Percentiles rank a stretch among this genome's conserved stretches.
These are phyloP conservation scores for Tamias sibiricus DNA, from an alignment of 2,113 vertebrate genomes.

Conservation along the genomic window DNA sequence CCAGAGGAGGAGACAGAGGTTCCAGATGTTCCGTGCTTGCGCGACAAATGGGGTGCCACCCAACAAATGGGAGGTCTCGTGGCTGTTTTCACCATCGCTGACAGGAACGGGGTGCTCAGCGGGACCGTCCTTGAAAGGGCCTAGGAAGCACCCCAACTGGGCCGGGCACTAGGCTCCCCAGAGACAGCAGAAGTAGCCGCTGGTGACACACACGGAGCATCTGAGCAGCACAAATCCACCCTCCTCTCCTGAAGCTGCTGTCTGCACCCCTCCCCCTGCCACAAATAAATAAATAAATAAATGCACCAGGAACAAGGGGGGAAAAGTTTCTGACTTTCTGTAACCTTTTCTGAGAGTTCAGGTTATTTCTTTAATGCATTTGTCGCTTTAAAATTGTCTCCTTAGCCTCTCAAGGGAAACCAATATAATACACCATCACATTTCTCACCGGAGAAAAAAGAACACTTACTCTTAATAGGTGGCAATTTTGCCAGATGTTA, in stretches of 20 bases:
- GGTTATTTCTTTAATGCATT: slow-evolving; percentile 92
- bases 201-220: slow-evolving; percentile 28
- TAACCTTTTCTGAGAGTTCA: slow-evolving; percentile 91
- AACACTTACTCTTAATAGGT: slow-evolving; percentile 98
- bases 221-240: slow-evolving; percentile 54
- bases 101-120: too few relatives aligned
- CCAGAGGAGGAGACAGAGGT: background rate
- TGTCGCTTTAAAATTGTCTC: slow-evolving; percentile 93
- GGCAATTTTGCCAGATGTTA: slow-evolving; percentile 99
- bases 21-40: too few relatives aligned
- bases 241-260: background rate
- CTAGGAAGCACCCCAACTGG: rapidly evolving
- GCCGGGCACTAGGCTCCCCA: background rate
- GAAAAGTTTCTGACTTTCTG: slow-evolving; percentile 89
- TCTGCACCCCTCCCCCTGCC: slow-evolving; percentile 4
- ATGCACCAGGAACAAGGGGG: background rate
- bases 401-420: slow-evolving; percentile 92
- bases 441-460: slow-evolving; percentile 94
- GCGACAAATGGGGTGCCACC: too few relatives aligned
- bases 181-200: slow-evolving; percentile 32
- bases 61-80: rapidly evolving
- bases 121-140: background rate
- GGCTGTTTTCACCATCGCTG: background rate
- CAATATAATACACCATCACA: slow-evolving; percentile 92
- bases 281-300: slow-evolving; percentile 76